Evolutionary conservation across 2,888 invertebrate species (phyloP), one percentile per base, ranked within the genome.

Genomic region (Lutraria lutraria): DNA sequence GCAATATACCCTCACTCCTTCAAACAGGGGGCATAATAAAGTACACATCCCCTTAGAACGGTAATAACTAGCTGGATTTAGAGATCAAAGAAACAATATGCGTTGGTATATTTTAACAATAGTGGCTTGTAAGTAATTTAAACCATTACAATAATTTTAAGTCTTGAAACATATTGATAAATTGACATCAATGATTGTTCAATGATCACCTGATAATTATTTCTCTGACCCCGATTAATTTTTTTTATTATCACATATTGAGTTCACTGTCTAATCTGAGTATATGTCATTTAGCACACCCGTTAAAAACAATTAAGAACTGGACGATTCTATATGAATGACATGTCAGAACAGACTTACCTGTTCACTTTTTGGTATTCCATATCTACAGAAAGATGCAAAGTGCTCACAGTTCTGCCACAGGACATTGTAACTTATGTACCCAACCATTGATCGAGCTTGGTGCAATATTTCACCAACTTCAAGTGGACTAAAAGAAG

Each of bases 341-440:
- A 29, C 2, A 31, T 31, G 31, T 72, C 15, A 72, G 25, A 29
- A 31, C 25, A 53, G n/a, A 56, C 52, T n/a, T 87, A 97, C 99
- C 99, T 96, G 96, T 76, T 94, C 94, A 91, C 96, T 96, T 86
- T 92, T 93, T 15, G 88, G 91, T 21, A 93, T 87, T 0, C 96
- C 96, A 92, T 96, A 96, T 86, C 96, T 94, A 91, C 96, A 95
- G 93, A 94, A 96, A 72, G 94, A 95, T 81, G 95, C 96, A 91
- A 96, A 96, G 88, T 96, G 96, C 92, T 96, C 96, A 93, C 96
- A 96, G 91, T 97, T 97, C 52, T 94, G 94, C 91, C 91, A 94
- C 19, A 97, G 76, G 8, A 96, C 53, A 90, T 96, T 96, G 93
- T 97, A 97, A 60, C 95, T 95, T 12, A 94, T 93, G 16, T 93